A percentile compares a stretch with the other conserved stretches of the same genome.
phyloP scores from a whole-genome alignment of 2,888 invertebrate species.

The Aleiodes alternator region DNA sequence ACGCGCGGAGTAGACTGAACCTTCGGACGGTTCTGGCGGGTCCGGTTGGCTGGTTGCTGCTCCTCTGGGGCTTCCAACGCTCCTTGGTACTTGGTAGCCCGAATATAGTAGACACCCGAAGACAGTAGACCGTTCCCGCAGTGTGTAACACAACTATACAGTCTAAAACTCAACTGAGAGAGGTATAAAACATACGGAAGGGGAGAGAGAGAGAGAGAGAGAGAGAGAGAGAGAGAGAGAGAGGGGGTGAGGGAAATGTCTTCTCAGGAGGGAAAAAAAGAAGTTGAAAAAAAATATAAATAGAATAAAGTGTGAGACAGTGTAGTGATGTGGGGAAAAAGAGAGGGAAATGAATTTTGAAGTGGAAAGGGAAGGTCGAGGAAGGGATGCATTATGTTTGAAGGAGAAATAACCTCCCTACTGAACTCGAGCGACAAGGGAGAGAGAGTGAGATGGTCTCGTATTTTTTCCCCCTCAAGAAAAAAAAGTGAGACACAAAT shows the following conservation, averaged over 20 bases:
- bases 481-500: slow-evolving; percentile 41
- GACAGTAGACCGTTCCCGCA: slow-evolving; percentile 70
- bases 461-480: background rate
- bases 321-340: slow-evolving; percentile 7
- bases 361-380: slow-evolving; percentile 5
- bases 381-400: slow-evolving; percentile 27
- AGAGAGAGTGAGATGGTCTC: no score
- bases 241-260: slow-evolving; percentile 39
- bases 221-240: no score
- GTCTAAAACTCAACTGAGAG: slow-evolving; percentile 30
- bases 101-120: slow-evolving; percentile 74
- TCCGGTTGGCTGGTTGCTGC: slow-evolving; percentile 55
- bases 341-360: slow-evolving; percentile 12
- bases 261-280: slow-evolving; percentile 40
- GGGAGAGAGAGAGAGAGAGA: no score
- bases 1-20: slow-evolving; percentile 76
- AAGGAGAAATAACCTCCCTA: slow-evolving; percentile 70
- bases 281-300: slow-evolving; percentile 20
- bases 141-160: slow-evolving; percentile 65
- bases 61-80: slow-evolving; percentile 60
- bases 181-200: slow-evolving; percentile 28
- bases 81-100: slow-evolving; percentile 67
- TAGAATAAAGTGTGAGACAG: slow-evolving; percentile 21
- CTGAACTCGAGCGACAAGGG: slow-evolving; percentile 65
- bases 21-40: slow-evolving; percentile 59